Evolutionary conservation across 1,140 invertebrate genomes (phyloP).

Genomic region (Ceratina japonica): DNA sequence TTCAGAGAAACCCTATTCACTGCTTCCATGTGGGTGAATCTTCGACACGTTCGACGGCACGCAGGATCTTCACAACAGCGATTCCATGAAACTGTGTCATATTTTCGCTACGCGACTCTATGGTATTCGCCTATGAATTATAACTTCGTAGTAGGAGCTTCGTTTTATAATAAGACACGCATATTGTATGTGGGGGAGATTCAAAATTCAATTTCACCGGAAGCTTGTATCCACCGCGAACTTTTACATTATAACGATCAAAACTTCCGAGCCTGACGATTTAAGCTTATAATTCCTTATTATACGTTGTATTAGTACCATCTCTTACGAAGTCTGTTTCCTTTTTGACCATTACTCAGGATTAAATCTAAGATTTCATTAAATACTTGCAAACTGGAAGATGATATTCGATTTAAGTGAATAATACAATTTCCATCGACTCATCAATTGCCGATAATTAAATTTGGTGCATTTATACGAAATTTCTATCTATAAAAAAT

Average conservation of each 20-base stretch:
- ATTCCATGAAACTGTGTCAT: background rate
- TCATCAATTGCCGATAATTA: too few relatives aligned
- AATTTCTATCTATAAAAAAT: too few relatives aligned
- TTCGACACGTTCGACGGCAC: background rate
- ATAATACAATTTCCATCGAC: too few relatives aligned
- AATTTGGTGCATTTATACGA: too few relatives aligned
- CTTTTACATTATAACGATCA: constrained; percentile 2
- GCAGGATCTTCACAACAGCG: too few relatives aligned
- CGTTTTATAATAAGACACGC: background rate
- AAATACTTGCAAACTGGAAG: too few relatives aligned
- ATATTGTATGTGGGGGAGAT: background rate
- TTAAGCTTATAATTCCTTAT: constrained; percentile 4
- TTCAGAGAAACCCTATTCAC: background rate
- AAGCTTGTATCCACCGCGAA: background rate
- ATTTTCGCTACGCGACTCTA: background rate
- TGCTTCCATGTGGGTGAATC: background rate
- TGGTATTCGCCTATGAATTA: background rate
- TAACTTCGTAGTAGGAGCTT: background rate
- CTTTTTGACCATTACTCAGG: background rate
- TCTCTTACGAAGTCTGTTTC: background rate
- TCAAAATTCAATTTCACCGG: background rate
- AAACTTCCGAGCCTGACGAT: background rate
- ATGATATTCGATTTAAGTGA: too few relatives aligned
- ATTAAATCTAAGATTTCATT: too few relatives aligned
- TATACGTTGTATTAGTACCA: background rate